phyloP scores from a whole-genome alignment of 2,888 invertebrate species.

The Limnephilus marmoratus region DNA sequence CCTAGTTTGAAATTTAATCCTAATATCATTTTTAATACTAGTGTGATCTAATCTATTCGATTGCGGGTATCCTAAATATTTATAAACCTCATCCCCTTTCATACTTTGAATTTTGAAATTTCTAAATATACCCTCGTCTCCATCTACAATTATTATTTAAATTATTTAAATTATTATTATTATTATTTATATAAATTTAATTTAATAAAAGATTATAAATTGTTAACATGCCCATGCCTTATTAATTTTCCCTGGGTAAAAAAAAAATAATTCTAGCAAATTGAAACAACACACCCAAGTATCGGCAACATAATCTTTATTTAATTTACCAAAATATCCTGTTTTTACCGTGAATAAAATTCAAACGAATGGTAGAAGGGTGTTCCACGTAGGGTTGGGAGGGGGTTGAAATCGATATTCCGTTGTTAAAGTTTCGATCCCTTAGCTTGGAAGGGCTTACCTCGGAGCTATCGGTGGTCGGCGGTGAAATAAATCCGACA shows the following conservation, averaged over 20 bases:
- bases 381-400: background rate
- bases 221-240: background rate
- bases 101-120: too few relatives aligned
- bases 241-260: background rate
- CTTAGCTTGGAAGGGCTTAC: conserved; percentile 16
- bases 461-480: conserved; percentile 15
- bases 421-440: conserved; percentile 34
- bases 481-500: conserved; percentile 15
- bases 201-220: background rate
- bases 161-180: too few relatives aligned
- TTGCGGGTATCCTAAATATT: too few relatives aligned
- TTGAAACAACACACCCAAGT: background rate
- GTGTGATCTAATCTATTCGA: too few relatives aligned
- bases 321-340: background rate
- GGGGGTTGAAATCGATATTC: conserved; percentile 8
- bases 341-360: conserved; percentile 16
- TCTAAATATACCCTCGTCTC: too few relatives aligned
- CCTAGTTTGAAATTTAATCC: too few relatives aligned
- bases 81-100: too few relatives aligned
- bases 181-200: too few relatives aligned
- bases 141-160: too few relatives aligned
- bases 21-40: too few relatives aligned
- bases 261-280: background rate
- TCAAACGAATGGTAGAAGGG: conserved; percentile 6
- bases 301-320: background rate